phyloP scores from a whole-genome alignment of 1,140 invertebrate species.

The Drosophila tsacasi region DNA sequence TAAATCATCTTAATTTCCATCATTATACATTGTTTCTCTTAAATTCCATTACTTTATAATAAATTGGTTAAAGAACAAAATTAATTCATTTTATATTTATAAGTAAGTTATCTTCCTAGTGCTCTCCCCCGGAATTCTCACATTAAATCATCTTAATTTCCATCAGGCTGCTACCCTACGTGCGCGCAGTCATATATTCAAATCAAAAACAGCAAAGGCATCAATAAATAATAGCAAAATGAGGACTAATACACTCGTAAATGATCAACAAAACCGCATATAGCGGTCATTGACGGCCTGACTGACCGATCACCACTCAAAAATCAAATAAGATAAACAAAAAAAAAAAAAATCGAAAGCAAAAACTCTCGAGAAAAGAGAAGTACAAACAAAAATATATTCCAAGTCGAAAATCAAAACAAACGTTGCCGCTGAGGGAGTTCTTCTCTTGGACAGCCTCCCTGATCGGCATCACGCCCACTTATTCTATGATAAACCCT shows the following conservation, averaged over 20 bases:
- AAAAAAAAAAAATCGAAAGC: background rate
- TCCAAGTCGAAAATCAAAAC: constrained; percentile 28
- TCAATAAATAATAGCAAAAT: constrained; percentile 16
- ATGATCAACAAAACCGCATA: constrained; percentile 42
- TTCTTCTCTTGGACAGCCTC: constrained; percentile 24
- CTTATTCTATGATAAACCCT: constrained; percentile 34
- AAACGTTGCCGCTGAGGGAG: constrained; percentile 11
- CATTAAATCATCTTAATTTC: constrained; percentile 24
- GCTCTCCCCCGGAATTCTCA: background rate
- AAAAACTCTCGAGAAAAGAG: constrained; percentile 19
- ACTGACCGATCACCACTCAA: constrained; percentile 12
- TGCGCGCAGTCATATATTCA: constrained; percentile 4
- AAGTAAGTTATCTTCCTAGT: background rate
- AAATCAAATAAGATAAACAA: constrained; percentile 26
- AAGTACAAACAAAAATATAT: background rate
- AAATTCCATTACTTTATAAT: too few relatives aligned
- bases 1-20: background rate
- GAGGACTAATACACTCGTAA: constrained; percentile 29
- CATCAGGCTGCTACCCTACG: background rate
- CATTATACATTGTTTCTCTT: too few relatives aligned
- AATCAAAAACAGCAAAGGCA: background rate
- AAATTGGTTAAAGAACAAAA: background rate
- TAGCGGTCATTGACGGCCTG: constrained; percentile 46
- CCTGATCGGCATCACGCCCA: constrained; percentile 9
- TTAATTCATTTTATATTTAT: background rate